Conservation (phyloP, 2,888 invertebrate genomes). For the Xestia rhomboidea region DNA sequence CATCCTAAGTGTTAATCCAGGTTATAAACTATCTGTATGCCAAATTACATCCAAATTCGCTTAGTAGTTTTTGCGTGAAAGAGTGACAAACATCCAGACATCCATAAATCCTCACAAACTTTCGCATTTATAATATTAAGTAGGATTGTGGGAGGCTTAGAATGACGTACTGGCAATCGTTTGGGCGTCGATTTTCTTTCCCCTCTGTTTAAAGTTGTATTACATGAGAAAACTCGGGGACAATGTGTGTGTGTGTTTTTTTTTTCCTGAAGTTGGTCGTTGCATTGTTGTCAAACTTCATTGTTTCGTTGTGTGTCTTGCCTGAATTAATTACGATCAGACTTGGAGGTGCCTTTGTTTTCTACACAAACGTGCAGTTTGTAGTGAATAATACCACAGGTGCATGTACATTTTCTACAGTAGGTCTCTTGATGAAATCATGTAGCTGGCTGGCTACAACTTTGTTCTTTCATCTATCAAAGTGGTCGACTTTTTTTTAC, state of each 20-base stretch:
- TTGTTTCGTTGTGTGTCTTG: not conserved
- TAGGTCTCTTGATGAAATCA: not conserved
- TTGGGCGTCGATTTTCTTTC: not conserved
- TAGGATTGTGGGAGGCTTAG: too few relatives aligned
- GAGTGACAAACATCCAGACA: too few relatives aligned
- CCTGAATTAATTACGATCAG: constrained; percentile 7
- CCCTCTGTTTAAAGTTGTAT: not conserved
- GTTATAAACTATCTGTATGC: too few relatives aligned
- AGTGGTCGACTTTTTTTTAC: not conserved
- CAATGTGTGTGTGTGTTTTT: not conserved
- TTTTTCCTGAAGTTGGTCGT: not conserved
- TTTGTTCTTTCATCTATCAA: not conserved
- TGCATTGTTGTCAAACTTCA: constrained; percentile 4
- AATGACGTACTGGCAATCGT: not conserved
- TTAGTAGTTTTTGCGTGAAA: too few relatives aligned
- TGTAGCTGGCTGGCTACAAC: too few relatives aligned
- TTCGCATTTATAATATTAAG: too few relatives aligned
- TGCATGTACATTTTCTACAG: not conserved
- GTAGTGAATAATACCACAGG: not conserved
- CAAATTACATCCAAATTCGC: too few relatives aligned
- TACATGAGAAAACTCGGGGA: not conserved
- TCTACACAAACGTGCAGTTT: not conserved
- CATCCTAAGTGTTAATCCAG: too few relatives aligned
- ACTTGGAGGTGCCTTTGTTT: not conserved
- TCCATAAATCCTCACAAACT: too few relatives aligned